Conservation (phyloP, 2,113 vertebrate genomes). For the Trematocara unimaculatum region DNA sequence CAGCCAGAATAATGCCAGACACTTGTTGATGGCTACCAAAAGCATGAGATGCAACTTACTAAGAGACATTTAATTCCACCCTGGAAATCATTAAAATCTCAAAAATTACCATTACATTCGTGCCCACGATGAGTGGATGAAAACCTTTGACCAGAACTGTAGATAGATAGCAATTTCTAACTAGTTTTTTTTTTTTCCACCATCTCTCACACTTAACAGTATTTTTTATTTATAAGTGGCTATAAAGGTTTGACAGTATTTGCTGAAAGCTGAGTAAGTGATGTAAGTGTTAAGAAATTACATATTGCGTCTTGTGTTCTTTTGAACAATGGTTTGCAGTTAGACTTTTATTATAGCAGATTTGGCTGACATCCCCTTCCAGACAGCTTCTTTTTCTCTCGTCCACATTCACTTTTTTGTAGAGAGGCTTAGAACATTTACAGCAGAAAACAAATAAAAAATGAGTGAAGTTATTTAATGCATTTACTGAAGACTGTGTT, state of each 20-base stretch:
- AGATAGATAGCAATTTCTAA: neutral
- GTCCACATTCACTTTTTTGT: neutral
- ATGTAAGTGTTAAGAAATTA: neutral
- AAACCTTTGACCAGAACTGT: neutral
- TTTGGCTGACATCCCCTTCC: neutral
- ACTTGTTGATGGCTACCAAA: neutral
- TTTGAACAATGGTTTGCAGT: neutral
- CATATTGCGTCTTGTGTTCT: neutral
- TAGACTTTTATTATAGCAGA: neutral
- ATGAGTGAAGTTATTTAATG: neutral
- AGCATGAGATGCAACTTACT: neutral
- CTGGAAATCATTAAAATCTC: neutral
- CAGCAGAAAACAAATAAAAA: neutral
- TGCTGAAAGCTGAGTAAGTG: neutral
- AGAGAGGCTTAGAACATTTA: neutral
- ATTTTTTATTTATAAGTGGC: neutral
- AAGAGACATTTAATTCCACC: neutral
- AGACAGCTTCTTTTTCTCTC: neutral
- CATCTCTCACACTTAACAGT: neutral
- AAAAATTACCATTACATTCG: neutral
- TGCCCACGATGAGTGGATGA: neutral
- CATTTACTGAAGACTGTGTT: neutral
- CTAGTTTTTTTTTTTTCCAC: neutral
- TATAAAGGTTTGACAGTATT: neutral
- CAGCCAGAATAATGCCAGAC: neutral